Base-by-base conservation (phyloP, 2,888 invertebrate species). In the Metacarcinus magister region DNA sequence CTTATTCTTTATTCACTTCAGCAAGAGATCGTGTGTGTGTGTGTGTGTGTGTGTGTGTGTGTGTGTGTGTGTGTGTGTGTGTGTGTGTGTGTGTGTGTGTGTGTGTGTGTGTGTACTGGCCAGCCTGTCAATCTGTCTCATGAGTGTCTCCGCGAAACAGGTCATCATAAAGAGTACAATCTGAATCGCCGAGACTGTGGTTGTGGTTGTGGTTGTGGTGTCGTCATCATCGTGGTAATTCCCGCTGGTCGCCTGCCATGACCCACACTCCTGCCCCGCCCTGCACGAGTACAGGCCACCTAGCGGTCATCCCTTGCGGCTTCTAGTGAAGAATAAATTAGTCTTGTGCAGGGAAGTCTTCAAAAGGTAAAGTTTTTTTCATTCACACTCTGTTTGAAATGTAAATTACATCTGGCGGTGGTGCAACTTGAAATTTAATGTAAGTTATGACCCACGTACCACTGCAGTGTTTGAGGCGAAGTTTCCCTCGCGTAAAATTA, bases 11-110 rank as follows among this genome's bases (percentile, higher is more conserved):
- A 39, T 39, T 16, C 13, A 5, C 28, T 28, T 82, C 32, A 28
- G 4, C 19, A 28, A 32, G 8, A 32, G 67, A 32, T 13, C 32
- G 82, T 32, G 82, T 32, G 32, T 82, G 82, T 82, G 82, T 82
- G 82, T 32, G 82, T 82, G 82, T 82, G 82, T 32, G 82, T 82
- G 82, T 82, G 82, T 32, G 82, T 82, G 82, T 82, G 32, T 82
- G 82, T 82, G 82, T 82, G 82, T 82, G 82, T 82, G 82, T 82
- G 82, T 82, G 82, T 82, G 82, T 82, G 82, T 82, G 82, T 82
- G 82, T 82, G 82, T 82, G 32, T 82, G 82, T 82, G 82, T 82
- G 23, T n/a, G 82, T 82, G 32, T 39, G 10, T 75, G 39, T 87
- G 87, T 87, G 87, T 87, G 10, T 10, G 82, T 87, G 39, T 16